A percentile compares a stretch with the other conserved stretches of the same genome.
phyloP scores from a whole-genome alignment of 2,797 vertebrate species.

The Garrulus glandarius region DNA sequence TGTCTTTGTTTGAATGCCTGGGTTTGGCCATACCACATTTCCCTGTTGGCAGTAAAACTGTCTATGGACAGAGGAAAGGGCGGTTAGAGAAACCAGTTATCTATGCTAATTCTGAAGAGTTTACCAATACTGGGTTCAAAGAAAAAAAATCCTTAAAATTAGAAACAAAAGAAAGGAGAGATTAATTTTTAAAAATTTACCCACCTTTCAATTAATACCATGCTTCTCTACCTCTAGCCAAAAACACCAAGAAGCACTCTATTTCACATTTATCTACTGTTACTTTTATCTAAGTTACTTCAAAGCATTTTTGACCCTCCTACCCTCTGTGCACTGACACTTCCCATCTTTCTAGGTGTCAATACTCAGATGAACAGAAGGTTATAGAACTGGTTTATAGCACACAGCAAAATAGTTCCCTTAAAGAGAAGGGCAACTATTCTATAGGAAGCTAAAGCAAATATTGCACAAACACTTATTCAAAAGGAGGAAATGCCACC shows the following conservation, averaged over 20 bases:
- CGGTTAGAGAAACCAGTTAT: background rate
- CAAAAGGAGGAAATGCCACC: slow-evolving; percentile 33
- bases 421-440: slow-evolving; percentile 12
- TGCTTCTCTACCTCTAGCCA: background rate
- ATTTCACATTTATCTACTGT: background rate
- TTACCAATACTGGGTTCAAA: background rate
- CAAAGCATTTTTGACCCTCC: background rate
- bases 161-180: background rate
- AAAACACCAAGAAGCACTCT: background rate
- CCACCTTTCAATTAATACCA: background rate
- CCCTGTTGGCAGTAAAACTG: background rate
- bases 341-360: background rate
- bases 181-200: fast-evolving
- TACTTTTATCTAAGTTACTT: background rate
- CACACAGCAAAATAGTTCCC: background rate
- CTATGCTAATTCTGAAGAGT: background rate
- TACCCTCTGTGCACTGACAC: background rate
- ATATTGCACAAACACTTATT: background rate
- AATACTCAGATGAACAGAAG: slow-evolving; percentile 3
- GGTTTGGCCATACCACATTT: background rate
- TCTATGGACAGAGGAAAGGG: background rate
- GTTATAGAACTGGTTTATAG: slow-evolving; percentile 8
- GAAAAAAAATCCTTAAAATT: background rate
- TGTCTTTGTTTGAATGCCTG: background rate
- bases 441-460: slow-evolving; percentile 12